phyloP scores from a whole-genome alignment of 2,113 vertebrate genomes.

The Lontra canadensis region DNA sequence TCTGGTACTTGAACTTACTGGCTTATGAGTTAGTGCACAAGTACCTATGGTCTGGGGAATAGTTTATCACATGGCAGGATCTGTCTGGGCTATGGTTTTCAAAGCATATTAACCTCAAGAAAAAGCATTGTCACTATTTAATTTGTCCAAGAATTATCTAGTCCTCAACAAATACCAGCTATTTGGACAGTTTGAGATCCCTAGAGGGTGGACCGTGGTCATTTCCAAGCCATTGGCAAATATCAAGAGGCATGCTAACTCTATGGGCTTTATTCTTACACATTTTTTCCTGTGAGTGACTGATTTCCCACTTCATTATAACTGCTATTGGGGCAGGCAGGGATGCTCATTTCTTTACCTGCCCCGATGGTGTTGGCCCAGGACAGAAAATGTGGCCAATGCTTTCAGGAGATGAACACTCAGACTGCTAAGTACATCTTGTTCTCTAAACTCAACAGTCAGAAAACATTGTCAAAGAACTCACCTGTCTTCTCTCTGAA shows the following conservation, averaged over 20 bases:
- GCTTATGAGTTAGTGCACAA: conserved; percentile 1
- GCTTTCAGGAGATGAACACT: background rate
- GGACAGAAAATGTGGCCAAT: background rate
- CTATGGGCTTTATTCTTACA: background rate
- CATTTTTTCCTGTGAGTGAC: background rate
- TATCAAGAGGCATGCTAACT: background rate
- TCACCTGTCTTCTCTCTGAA: conserved; percentile 86
- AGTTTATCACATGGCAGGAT: background rate
- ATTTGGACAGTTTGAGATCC: background rate
- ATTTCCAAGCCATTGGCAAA: background rate
- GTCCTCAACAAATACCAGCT: background rate
- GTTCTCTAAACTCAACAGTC: background rate
- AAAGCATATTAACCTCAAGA: background rate
- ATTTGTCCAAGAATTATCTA: background rate
- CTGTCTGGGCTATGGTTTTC: background rate
- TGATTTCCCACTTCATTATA: background rate
- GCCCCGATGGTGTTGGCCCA: background rate
- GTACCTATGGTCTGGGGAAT: background rate
- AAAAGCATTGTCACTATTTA: background rate
- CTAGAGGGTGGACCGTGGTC: background rate
- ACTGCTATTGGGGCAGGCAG: background rate
- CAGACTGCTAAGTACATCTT: background rate
- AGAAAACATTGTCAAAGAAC: conserved; percentile 5
- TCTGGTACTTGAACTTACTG: background rate
- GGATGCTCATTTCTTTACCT: background rate